Percentiles rank a stretch among this genome's conserved stretches.
phyloP scores from a whole-genome alignment of 2,888 invertebrate genomes.

The Priocnemis perturbator region DNA sequence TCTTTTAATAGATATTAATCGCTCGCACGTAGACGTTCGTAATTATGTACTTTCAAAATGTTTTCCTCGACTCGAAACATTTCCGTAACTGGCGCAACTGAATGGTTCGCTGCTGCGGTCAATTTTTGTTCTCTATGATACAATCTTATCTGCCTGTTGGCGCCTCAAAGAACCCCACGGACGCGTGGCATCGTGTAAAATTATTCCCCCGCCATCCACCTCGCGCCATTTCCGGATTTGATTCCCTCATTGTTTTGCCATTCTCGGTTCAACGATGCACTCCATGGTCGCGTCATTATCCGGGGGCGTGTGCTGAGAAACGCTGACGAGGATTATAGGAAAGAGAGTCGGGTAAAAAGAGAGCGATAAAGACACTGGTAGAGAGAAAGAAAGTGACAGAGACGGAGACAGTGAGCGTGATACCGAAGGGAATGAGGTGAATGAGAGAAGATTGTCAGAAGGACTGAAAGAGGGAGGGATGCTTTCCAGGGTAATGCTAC shows the following conservation, averaged over 20 bases:
- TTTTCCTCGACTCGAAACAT: too few relatives aligned
- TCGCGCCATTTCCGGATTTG: neutral
- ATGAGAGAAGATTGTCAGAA: slow-evolving; percentile 17
- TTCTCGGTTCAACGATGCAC: slow-evolving; percentile 52
- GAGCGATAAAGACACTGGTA: slow-evolving; percentile 4
- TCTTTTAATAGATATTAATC: too few relatives aligned
- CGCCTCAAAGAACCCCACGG: too few relatives aligned
- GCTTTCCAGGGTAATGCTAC: slow-evolving; percentile 45
- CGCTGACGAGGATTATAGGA: neutral
- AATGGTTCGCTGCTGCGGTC: too few relatives aligned
- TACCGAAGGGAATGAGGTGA: neutral
- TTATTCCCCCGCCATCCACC: too few relatives aligned
- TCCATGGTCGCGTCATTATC: slow-evolving; percentile 34
- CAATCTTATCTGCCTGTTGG: too few relatives aligned
- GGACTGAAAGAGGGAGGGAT: slow-evolving; percentile 29
- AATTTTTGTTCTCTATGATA: too few relatives aligned
- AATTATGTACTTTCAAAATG: too few relatives aligned
- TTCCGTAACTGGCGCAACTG: too few relatives aligned
- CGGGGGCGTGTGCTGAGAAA: neutral
- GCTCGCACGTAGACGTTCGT: too few relatives aligned
- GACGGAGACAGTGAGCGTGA: neutral
- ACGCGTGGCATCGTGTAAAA: too few relatives aligned
- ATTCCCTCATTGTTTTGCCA: neutral
- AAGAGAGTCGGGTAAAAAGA: neutral
- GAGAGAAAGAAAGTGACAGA: neutral